Conservation (phyloP, 2,888 invertebrate species). For the Melieria picta region DNA sequence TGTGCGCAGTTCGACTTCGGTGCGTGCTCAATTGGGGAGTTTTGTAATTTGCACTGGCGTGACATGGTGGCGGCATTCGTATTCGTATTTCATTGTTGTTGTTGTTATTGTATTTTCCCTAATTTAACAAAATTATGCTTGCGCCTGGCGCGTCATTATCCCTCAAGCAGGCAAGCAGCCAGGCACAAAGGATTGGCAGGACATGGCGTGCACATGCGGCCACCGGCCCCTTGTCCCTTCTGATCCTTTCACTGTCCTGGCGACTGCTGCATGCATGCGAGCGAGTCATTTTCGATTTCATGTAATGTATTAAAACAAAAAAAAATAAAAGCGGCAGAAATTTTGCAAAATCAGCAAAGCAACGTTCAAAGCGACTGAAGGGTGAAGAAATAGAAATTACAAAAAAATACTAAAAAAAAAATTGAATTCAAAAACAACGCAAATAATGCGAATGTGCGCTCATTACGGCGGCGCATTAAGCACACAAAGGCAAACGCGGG, state of each 20-base stretch:
- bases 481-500: not conserved
- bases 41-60: conserved; percentile 38
- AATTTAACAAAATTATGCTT: conserved; percentile 60
- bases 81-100: conserved; percentile 16
- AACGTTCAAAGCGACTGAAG: no score
- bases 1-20: conserved; percentile 42
- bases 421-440: conserved; percentile 25
- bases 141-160: conserved; percentile 44
- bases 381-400: no score
- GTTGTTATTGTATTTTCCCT: conserved; percentile 44
- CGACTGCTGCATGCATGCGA: conserved; percentile 16
- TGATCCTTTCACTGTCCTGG: not conserved
- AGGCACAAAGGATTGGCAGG: conserved; percentile 39
- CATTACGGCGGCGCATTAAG: conserved; percentile 11
- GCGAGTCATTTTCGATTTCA: no score
- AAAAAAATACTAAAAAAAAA: not conserved
- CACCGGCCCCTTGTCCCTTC: no score
- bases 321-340: no score
- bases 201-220: no score
- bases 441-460: conserved; percentile 25
- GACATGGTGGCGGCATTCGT: conserved; percentile 5
- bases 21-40: conserved; percentile 63
- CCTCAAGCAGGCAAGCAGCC: conserved; percentile 31
- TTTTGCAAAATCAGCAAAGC: no score
- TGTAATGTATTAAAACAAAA: no score